Conservation (phyloP, 2,113 vertebrate genomes). For the Nicator chloris region DNA sequence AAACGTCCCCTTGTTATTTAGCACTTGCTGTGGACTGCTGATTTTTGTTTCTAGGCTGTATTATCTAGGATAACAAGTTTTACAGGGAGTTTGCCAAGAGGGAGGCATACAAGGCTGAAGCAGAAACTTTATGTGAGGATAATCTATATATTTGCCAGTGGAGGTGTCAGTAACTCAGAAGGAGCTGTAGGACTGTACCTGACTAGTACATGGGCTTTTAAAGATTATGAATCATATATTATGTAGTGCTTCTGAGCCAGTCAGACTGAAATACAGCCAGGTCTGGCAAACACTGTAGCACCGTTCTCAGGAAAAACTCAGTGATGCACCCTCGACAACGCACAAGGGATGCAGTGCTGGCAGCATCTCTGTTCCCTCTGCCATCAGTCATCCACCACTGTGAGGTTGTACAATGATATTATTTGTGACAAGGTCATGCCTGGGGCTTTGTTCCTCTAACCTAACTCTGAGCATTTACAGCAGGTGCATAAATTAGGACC, state of each 20-base stretch:
- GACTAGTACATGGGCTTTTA: not conserved
- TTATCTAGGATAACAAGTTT: not conserved
- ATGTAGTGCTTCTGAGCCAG: not conserved
- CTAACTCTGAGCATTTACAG: not conserved
- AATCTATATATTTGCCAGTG: not conserved
- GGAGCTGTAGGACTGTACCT: not conserved
- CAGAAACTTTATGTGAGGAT: not conserved
- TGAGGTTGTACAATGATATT: not conserved
- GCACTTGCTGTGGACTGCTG: not conserved
- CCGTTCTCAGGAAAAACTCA: not conserved
- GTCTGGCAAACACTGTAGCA: not conserved
- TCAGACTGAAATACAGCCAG: not conserved
- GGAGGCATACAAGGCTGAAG: not conserved
- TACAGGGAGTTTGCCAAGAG: not conserved
- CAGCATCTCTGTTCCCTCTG: not conserved
- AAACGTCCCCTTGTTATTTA: not conserved
- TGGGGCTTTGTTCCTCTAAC: constrained; percentile 4
- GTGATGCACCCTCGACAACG: rapidly evolving
- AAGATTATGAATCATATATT: not conserved
- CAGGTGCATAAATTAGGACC: not conserved
- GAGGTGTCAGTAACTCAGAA: not conserved
- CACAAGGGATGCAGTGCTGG: not conserved
- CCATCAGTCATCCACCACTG: not conserved
- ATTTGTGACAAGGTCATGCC: not conserved
- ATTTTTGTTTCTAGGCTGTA: not conserved